These are phyloP conservation scores for Thalassophryne amazonica DNA, from an alignment of 2,797 vertebrate genomes.

Conservation along the genomic window DNA sequence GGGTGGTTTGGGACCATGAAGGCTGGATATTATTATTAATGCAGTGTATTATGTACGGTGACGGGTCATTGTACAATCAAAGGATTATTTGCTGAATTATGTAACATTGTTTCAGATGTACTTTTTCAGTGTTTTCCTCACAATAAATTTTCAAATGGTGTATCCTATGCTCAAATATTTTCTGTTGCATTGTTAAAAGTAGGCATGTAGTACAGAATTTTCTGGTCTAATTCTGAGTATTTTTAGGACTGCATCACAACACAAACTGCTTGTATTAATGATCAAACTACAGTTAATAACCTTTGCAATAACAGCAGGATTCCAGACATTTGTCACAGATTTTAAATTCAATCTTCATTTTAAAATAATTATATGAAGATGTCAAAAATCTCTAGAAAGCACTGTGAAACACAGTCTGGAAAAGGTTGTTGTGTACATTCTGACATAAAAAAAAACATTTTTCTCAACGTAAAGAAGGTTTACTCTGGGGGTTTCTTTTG, in stretches of 20 bases:
- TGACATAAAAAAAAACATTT: too few species aligned
- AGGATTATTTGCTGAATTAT: constrained; percentile 83
- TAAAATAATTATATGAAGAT: too few species aligned
- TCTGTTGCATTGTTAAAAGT: constrained; percentile 96
- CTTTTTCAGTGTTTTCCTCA: constrained; percentile 83
- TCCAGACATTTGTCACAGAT: too few species aligned
- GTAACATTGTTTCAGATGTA: constrained; percentile 85
- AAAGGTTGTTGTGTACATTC: too few species aligned
- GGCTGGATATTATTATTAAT: constrained; percentile 71
- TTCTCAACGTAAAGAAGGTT: too few species aligned
- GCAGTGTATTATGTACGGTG: constrained; percentile 80
- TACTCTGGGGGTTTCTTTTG: too few species aligned
- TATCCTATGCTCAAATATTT: constrained; percentile 92
- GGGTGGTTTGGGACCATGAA: constrained; percentile 24
- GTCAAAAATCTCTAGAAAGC: too few species aligned
- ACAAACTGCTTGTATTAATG: background rate
- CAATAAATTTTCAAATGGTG: constrained; percentile 85
- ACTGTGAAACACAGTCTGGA: too few species aligned
- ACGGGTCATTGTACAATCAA: constrained; percentile 83
- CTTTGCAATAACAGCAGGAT: too few species aligned
- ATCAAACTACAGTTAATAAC: too few species aligned
- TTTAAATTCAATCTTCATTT: too few species aligned
- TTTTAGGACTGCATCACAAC: background rate
- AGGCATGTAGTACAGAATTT: constrained; percentile 81
- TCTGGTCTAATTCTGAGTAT: constrained; percentile 7